Conservation (phyloP, 2,888 invertebrate species). For the Acrobasis suavella region DNA sequence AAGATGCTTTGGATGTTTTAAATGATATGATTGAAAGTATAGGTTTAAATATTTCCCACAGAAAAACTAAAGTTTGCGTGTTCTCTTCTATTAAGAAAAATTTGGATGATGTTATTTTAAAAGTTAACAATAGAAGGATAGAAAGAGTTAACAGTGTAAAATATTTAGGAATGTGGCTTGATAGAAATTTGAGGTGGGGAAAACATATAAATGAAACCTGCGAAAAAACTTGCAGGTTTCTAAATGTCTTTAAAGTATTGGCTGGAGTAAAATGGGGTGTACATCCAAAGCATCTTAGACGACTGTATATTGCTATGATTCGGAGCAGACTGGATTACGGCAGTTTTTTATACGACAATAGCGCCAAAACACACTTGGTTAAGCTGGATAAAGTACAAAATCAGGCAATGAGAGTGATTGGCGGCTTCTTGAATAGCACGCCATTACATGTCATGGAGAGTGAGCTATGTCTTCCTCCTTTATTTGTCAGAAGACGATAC, state of each 20-base stretch:
- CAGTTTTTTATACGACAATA: slow-evolving; percentile 31
- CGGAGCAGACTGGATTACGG: slow-evolving; percentile 38
- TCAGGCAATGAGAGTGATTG: slow-evolving; percentile 32
- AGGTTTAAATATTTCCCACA: neutral
- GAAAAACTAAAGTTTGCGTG: slow-evolving; percentile 34
- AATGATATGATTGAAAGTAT: neutral
- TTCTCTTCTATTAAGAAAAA: slow-evolving; percentile 29
- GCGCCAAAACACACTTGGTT: slow-evolving; percentile 26
- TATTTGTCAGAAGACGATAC: slow-evolving; percentile 28
- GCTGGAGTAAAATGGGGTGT: slow-evolving; percentile 36
- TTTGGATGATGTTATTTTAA: slow-evolving; percentile 20
- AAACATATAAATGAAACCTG: slow-evolving; percentile 32
- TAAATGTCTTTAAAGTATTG: slow-evolving; percentile 33
- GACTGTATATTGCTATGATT: slow-evolving; percentile 36
- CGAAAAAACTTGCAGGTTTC: slow-evolving; percentile 24
- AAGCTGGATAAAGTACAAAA: slow-evolving; percentile 36
- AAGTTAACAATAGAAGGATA: slow-evolving; percentile 24
- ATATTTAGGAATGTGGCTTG: slow-evolving; percentile 35
- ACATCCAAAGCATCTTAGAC: slow-evolving; percentile 34
- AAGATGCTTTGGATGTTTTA: slow-evolving; percentile 1
- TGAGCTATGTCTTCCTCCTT: slow-evolving; percentile 32
- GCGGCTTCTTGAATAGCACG: slow-evolving; percentile 33
- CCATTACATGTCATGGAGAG: slow-evolving; percentile 33
- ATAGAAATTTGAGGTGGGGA: slow-evolving; percentile 29
- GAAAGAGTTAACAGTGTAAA: slow-evolving; percentile 28